Evolutionary conservation across 2,888 invertebrate genomes (phyloP), one percentile per base, ranked within the genome.

Genomic region (Emesis russula): DNA sequence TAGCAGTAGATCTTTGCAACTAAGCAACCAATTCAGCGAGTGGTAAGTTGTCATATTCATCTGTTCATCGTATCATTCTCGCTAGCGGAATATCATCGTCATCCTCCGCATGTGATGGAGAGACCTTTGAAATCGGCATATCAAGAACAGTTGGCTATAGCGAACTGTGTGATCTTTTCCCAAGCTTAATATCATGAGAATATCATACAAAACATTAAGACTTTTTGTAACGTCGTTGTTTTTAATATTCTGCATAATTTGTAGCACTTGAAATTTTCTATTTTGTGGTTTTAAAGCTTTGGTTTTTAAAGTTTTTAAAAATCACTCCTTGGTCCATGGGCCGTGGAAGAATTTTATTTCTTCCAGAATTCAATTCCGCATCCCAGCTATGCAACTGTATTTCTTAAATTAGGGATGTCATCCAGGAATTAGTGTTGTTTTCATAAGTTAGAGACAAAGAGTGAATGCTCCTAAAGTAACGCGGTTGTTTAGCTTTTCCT

Each of bases 121-220:
- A 63, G 63, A 63, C 25, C 25, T 63, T 25, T 63, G 83, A 92
- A 92, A 83, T 89, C 88, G 81, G 88, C 91, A 44, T 94, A 74
- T 66, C 48, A 73, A 74, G 18, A 84, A 38, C 84, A 79, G 66
- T 81, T 86, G 15, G 66, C 63, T 73, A 79, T 79, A 25, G 84
- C 44, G 63, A 18, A 18, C 63, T 25, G 25, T 63, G 63, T 63
- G 63, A 63, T 31, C 53, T 90, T 71, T 36, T 71, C 87, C 90
- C 93, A 93, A 83, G 90, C 90, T 83, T 92, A 86, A 70, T 87
- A 93, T 88, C 91, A 91, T 90, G 84, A 92, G 86, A 88, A 88
- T 91, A 75, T 87, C 89, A 82, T 93, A 90, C 71, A 93, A 87
- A 78, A 93, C 77, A 76, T 88, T 90, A 13, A 90, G 86, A 81